Evolutionary conservation across 2,113 vertebrate genomes (phyloP).

Genomic region (Tapirus terrestris): DNA sequence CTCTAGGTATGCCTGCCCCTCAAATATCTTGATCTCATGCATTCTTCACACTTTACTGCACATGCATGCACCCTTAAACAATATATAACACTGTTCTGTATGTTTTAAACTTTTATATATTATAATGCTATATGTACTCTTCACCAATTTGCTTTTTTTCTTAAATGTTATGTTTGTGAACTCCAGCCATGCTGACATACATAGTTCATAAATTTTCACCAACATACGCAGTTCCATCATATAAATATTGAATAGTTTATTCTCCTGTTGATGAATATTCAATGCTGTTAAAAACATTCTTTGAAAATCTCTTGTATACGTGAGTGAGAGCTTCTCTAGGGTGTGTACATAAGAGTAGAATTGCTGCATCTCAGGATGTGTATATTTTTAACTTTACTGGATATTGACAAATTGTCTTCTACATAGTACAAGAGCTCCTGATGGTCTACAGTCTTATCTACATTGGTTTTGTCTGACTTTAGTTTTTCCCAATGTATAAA

Average conservation of each 20-base stretch:
- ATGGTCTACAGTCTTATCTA: neutral
- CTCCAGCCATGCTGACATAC: neutral
- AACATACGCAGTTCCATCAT: neutral
- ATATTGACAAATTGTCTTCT: neutral
- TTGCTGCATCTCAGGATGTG: neutral
- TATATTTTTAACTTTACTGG: neutral
- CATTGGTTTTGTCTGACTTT: neutral
- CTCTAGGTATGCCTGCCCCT: neutral
- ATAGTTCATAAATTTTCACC: neutral
- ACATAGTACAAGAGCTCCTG: neutral
- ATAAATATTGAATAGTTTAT: neutral
- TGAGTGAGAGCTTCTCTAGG: neutral
- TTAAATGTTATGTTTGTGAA: neutral
- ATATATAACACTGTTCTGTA: too few relatives aligned
- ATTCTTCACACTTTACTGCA: too few relatives aligned
- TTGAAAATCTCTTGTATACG: neutral
- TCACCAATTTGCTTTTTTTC: neutral
- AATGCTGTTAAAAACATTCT: neutral
- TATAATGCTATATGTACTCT: neutral
- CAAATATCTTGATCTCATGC: neutral
- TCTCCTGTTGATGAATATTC: neutral
- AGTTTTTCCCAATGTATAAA: neutral
- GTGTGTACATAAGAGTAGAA: neutral
- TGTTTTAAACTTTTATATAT: neutral
- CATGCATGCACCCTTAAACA: neutral